Conservation (phyloP, 2,113 vertebrate genomes). For the Bubo blakistoni region DNA sequence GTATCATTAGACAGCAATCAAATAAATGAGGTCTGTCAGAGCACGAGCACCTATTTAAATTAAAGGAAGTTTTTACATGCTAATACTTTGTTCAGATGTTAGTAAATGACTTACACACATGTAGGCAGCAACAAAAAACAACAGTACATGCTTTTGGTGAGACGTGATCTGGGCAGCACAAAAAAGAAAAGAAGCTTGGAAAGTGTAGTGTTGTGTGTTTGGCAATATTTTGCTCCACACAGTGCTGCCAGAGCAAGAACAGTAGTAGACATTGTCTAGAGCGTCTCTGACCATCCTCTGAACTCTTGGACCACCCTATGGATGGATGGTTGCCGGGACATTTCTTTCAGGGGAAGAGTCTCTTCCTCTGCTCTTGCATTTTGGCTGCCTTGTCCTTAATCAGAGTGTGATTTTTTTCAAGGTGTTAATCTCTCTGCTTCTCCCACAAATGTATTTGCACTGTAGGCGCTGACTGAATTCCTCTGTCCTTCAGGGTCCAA, state of each 20-base stretch:
- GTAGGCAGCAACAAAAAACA: constrained; percentile 38
- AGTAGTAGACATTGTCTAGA: constrained; percentile 53
- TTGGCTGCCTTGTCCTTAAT: constrained; percentile 31
- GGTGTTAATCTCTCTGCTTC: constrained; percentile 46
- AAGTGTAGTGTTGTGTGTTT: constrained; percentile 29
- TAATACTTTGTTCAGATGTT: constrained; percentile 63
- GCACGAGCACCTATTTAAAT: constrained; percentile 57
- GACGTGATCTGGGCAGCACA: constrained; percentile 30
- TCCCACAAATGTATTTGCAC: constrained; percentile 42
- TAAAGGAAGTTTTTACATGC: constrained; percentile 52
- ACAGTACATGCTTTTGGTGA: constrained; percentile 42
- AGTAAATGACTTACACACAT: constrained; percentile 61
- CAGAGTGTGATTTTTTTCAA: not conserved
- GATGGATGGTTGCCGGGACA: constrained; percentile 37
- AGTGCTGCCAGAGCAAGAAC: constrained; percentile 51
- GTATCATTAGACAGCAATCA: constrained; percentile 13
- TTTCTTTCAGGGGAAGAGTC: constrained; percentile 33
- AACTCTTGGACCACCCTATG: constrained; percentile 45
- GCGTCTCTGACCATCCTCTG: constrained; percentile 47
- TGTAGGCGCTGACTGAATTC: constrained; percentile 21
- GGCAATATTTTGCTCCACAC: constrained; percentile 31
- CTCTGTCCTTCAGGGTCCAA: constrained; percentile 28
- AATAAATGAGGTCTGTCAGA: constrained; percentile 53
- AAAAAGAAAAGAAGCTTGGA: constrained; percentile 32
- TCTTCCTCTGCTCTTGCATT: constrained; percentile 2